Conservation (phyloP, 1,140 invertebrate species). For the Maniola jurtina region DNA sequence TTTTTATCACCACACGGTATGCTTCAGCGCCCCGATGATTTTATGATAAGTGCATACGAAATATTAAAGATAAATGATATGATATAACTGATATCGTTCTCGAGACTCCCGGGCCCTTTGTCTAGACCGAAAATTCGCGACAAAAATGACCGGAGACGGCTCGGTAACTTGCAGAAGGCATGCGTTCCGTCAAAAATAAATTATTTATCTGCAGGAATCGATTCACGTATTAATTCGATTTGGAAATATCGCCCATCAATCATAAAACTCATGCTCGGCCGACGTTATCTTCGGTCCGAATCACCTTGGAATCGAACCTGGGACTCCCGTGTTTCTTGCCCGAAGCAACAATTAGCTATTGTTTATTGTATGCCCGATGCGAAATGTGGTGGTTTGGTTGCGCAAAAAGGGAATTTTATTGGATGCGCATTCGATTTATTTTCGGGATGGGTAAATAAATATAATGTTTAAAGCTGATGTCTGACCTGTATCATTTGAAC, state of each 20-base stretch:
- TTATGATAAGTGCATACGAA: conserved; percentile 19
- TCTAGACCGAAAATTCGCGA: conserved; percentile 20
- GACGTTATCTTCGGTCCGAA: conserved; percentile 53
- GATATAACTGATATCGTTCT: conserved; percentile 16
- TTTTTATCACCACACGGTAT: not conserved
- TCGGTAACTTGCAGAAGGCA: conserved; percentile 1
- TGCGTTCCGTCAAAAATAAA: conserved; percentile 8
- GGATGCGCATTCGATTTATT: conserved; percentile 52
- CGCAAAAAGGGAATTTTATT: conserved; percentile 58
- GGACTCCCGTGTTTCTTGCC: conserved; percentile 40
- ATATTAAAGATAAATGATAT: conserved; percentile 24
- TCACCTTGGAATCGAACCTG: conserved; percentile 19
- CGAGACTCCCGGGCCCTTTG: conserved; percentile 9
- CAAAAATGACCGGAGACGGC: conserved; percentile 17
- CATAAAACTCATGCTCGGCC: conserved; percentile 30
- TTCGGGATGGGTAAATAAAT: conserved; percentile 40
- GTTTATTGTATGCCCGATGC: conserved; percentile 57
- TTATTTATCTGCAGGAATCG: conserved; percentile 15
- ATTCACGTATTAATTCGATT: conserved; percentile 22
- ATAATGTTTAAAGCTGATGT: not conserved
- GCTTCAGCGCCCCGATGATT: conserved; percentile 8
- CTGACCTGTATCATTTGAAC: too few species aligned
- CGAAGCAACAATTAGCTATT: conserved; percentile 62
- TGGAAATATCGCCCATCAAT: conserved; percentile 22
- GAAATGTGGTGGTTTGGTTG: conserved; percentile 50